phyloP scores from a whole-genome alignment of 2,888 invertebrate species.

The Tribolium freemani region DNA sequence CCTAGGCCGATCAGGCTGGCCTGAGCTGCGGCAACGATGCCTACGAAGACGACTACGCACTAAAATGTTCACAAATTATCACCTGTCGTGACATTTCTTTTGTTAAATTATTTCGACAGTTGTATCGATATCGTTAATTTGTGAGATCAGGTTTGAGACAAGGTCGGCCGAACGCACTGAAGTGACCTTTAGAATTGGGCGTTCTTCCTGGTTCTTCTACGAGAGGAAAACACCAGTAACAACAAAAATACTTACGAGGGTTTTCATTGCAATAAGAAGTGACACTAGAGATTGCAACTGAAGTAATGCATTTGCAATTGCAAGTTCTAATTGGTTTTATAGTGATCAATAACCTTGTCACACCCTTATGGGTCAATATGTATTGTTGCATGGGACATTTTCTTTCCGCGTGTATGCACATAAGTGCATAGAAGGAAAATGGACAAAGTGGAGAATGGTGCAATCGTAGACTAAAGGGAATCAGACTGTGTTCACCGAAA shows the following conservation, averaged over 20 bases:
- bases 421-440: conserved; percentile 27
- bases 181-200: conserved; percentile 33
- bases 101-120: not conserved
- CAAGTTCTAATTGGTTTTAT: conserved; percentile 41
- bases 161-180: conserved; percentile 16
- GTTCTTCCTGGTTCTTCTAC: conserved; percentile 6
- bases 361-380: conserved; percentile 34
- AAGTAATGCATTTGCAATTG: conserved; percentile 34
- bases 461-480: conserved; percentile 19
- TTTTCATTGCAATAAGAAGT: conserved; percentile 34
- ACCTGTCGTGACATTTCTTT: not conserved
- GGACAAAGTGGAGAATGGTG: conserved; percentile 38
- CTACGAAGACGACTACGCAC: conserved; percentile 39
- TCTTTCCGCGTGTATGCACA: conserved; percentile 42
- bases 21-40: conserved; percentile 27
- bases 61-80: conserved; percentile 9
- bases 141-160: not conserved
- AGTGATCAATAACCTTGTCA: conserved; percentile 41
- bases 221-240: conserved; percentile 4
- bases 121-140: conserved; percentile 10
- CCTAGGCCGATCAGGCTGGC: conserved; percentile 14
- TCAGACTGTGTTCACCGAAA: not conserved
- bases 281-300: conserved; percentile 28
- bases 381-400: conserved; percentile 35
- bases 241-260: conserved; percentile 38